Percentiles rank a stretch among this genome's conserved stretches.
Conservation (phyloP, 1,140 invertebrate genomes). For the Agraylea sexmaculata region DNA sequence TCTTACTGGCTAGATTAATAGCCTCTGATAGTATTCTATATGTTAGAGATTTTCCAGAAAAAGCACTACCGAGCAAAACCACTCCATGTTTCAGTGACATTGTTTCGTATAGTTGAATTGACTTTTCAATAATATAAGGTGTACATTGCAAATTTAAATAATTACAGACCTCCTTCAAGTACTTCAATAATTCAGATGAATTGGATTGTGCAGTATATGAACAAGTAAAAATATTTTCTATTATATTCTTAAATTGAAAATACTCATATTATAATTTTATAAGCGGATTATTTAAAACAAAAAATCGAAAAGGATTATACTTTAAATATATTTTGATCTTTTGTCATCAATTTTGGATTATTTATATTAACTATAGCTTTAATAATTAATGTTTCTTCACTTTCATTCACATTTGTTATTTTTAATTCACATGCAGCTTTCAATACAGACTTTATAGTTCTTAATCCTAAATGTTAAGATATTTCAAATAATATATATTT, state of each 20-base stretch:
- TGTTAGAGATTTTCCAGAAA: conserved; percentile 72
- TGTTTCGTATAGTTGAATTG: conserved; percentile 84
- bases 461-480: conserved; percentile 47
- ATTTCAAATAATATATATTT: conserved; percentile 1
- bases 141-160: conserved; percentile 72
- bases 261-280: too few species aligned
- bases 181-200: too few species aligned
- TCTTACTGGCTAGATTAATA: conserved; percentile 67
- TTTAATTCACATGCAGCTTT: conserved; percentile 84
- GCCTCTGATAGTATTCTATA: conserved; percentile 69
- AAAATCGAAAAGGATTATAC: too few species aligned
- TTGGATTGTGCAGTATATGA: too few species aligned
- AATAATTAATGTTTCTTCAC: conserved; percentile 73
- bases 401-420: conserved; percentile 74
- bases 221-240: conserved; percentile 7
- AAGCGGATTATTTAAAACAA: too few species aligned
- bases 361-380: too few species aligned
- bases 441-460: conserved; percentile 80
- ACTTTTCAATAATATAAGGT: conserved; percentile 75
- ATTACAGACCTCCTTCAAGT: conserved; percentile 53
- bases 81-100: conserved; percentile 83
- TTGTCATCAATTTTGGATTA: too few species aligned
- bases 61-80: conserved; percentile 86
- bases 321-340: too few species aligned
- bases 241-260: too few species aligned